These are phyloP conservation scores for Drosophila ficusphila DNA, from an alignment of 1,140 invertebrate species.

Conservation along the genomic window DNA sequence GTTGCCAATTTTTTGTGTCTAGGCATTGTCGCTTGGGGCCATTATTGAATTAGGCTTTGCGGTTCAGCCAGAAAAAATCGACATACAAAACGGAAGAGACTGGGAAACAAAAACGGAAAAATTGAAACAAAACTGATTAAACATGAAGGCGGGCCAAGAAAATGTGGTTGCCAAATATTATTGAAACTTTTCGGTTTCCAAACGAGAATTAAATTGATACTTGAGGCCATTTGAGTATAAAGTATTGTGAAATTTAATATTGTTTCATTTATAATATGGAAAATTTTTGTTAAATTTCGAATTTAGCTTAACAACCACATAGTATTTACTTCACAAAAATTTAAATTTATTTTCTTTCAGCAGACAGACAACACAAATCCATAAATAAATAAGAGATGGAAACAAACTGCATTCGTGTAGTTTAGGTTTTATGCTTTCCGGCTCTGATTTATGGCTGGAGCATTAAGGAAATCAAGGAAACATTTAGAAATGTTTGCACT, in stretches of 20 bases:
- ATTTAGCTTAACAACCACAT: no score
- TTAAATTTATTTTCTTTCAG: no score
- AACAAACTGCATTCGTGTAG: not conserved
- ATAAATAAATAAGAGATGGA: not conserved
- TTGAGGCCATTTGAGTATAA: not conserved
- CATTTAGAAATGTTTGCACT: conserved; percentile 34
- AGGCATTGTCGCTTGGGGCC: conserved; percentile 19
- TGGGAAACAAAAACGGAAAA: conserved; percentile 3
- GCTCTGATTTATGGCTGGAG: conserved; percentile 43
- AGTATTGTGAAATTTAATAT: not conserved
- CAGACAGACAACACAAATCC: not conserved
- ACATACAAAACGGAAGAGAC: not conserved
- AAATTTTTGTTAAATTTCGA: no score
- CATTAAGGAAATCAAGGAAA: conserved; percentile 18
- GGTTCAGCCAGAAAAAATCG: conserved; percentile 16
- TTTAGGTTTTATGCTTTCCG: not conserved
- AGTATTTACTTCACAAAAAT: no score
- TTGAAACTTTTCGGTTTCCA: conserved; percentile 2
- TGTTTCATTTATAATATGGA: not conserved
- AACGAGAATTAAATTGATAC: conserved; percentile 18
- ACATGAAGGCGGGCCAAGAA: not conserved
- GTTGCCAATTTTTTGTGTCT: conserved; percentile 61
- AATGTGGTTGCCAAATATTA: conserved; percentile 17
- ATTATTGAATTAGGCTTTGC: conserved; percentile 72
- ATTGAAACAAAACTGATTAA: conserved; percentile 25